These are phyloP conservation scores for Leptinotarsa rubiginosa DNA, from an alignment of 2,888 invertebrate species.

Conservation along the genomic window DNA sequence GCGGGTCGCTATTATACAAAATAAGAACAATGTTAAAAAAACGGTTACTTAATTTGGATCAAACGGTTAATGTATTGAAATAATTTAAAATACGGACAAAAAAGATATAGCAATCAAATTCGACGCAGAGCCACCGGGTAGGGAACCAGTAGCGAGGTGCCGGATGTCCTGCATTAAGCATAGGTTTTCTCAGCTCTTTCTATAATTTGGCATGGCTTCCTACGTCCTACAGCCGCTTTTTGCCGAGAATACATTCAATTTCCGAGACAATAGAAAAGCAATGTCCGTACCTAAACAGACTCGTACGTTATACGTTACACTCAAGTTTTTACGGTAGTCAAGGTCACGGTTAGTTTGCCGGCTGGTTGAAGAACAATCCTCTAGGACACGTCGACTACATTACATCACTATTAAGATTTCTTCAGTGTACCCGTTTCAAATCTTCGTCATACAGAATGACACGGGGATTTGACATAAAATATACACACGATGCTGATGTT, in stretches of 20 bases:
- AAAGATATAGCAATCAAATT: background rate
- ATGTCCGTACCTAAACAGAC: background rate
- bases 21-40: no score
- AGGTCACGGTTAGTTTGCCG: constrained; percentile 8
- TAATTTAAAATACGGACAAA: no score
- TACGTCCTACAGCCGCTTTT: background rate
- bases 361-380: background rate
- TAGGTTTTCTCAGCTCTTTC: background rate
- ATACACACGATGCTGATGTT: no score
- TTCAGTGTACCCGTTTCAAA: background rate
- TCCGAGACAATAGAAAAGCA: constrained; percentile 1
- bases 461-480: no score
- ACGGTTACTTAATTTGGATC: no score
- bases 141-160: background rate
- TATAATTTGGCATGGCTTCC: constrained; percentile 9
- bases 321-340: background rate
- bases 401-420: background rate
- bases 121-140: background rate
- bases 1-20: no score
- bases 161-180: background rate
- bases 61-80: no score
- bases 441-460: no score
- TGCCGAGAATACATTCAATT: background rate
- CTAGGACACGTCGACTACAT: background rate
- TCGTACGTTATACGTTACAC: background rate